These are phyloP conservation scores for Manduca sexta DNA, from an alignment of 1,140 invertebrate species.

Conservation along the genomic window DNA sequence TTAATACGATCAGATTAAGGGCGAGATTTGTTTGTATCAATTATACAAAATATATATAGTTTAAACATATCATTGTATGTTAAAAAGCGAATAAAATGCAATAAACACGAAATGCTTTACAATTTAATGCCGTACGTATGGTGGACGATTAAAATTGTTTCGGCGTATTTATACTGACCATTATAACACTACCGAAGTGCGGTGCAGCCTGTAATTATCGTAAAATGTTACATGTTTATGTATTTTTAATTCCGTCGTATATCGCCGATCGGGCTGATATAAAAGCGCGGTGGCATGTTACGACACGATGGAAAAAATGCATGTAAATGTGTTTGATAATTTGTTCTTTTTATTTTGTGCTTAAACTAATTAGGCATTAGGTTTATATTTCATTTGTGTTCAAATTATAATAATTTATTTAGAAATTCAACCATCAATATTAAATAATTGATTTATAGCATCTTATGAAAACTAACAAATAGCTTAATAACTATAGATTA, in stretches of 20 bases:
- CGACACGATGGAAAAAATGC: neutral
- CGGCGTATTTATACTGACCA: slow-evolving; percentile 38
- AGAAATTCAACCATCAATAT: too few species aligned
- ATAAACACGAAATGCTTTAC: slow-evolving; percentile 2
- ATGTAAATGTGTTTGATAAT: neutral
- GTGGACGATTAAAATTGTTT: slow-evolving; percentile 21
- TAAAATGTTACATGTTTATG: slow-evolving; percentile 67
- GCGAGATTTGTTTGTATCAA: too few species aligned
- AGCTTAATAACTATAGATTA: too few species aligned
- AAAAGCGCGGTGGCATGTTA: slow-evolving; percentile 11
- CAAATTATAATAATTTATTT: too few species aligned
- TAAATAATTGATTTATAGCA: too few species aligned
- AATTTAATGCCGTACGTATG: slow-evolving; percentile 5
- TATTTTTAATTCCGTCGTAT: slow-evolving; percentile 67
- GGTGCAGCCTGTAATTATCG: slow-evolving; percentile 57
- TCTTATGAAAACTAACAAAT: too few species aligned
- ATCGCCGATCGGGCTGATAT: slow-evolving; percentile 39
- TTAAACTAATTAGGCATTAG: too few species aligned
- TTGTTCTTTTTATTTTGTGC: neutral
- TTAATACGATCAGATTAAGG: too few species aligned
- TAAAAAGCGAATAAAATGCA: neutral
- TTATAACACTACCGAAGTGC: slow-evolving; percentile 58
- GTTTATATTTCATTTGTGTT: too few species aligned
- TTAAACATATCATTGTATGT: neutral
- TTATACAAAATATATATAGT: too few species aligned